These are phyloP conservation scores for Quadroppia sp. DNA, from an alignment of 2,888 invertebrate genomes.

Conservation along the genomic window DNA sequence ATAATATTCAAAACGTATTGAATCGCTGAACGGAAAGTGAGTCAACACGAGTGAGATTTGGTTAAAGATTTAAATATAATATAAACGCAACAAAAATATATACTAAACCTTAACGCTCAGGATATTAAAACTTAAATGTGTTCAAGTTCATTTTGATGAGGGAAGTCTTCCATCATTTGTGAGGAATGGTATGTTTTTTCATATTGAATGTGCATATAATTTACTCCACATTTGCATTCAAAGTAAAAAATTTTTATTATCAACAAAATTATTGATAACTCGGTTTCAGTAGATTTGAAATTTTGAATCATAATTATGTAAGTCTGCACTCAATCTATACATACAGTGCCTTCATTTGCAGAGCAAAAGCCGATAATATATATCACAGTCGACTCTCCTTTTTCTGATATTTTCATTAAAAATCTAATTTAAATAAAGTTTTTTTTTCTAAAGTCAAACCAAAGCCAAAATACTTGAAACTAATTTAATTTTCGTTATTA, in stretches of 20 bases:
- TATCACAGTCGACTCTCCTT: too few species aligned
- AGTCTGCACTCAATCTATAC: too few species aligned
- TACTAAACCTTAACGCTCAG: not conserved
- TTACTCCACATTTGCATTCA: too few species aligned
- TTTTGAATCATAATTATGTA: too few species aligned
- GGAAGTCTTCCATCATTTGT: conserved; percentile 18
- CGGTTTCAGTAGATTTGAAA: not conserved
- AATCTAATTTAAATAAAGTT: too few species aligned
- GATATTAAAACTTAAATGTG: conserved; percentile 27
- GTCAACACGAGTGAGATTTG: conserved; percentile 1
- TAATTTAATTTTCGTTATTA: not conserved
- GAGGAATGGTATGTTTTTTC: too few species aligned
- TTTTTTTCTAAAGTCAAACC: too few species aligned
- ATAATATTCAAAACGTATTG: not conserved
- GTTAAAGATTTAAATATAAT: conserved; percentile 11
- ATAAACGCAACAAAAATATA: not conserved
- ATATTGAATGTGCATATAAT: too few species aligned
- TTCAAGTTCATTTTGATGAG: not conserved
- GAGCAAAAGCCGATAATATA: not conserved
- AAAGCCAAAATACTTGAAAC: too few species aligned
- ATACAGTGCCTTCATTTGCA: too few species aligned
- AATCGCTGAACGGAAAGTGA: conserved; percentile 9
- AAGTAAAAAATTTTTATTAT: too few species aligned
- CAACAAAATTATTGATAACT: not conserved
- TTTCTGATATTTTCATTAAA: too few species aligned